Evolutionary conservation across 2,888 invertebrate genomes (phyloP), one percentile per base, ranked within the genome.

Genomic region (Acleris cristana): DNA sequence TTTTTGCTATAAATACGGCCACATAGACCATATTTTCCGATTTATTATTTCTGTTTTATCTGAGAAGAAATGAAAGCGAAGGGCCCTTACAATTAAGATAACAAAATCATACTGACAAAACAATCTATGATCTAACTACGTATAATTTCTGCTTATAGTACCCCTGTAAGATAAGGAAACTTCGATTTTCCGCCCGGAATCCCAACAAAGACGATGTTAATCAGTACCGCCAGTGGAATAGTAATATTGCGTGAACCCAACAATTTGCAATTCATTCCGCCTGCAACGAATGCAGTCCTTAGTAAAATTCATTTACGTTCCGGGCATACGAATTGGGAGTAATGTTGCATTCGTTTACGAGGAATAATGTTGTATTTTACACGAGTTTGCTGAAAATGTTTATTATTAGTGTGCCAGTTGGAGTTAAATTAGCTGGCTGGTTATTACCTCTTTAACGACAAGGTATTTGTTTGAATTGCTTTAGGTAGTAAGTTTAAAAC

Each of bases 281-380:
- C 30, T 55, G 55, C 55, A 55, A 55, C 40, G 21, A 51, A 52
- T 53, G 57, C 52, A 64, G 48, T 58, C 26, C 48, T 58, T 49
- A 55, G 53, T 18, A 26, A 64, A 57, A 64, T 64, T 58, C 26
- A 58, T 64, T 58, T 49, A 16, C 53, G 53, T 54, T 34, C 26
- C n/a, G 40, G 19, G 26, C 56, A 49, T 57, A 26, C 49, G 26
- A 57, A 64, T 44, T 10, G 48, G 48, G 8, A 48, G 48, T 48
- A 48, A 48, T 48, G 18, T 18, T 48, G 48, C 48, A 48, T 48
- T 8, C 18, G 48, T 48, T 48, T n/a, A 16, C 40, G 40, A 40
- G 48, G 6, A 48, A 48, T 45, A n/a, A 45, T 18, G 48, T 48
- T 34, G 30, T 30, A 30, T 30, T 30, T 30, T 30, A 30, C 3